Evolutionary conservation across 2,797 vertebrate species (phyloP).

Genomic region (Sylvilagus floridanus): DNA sequence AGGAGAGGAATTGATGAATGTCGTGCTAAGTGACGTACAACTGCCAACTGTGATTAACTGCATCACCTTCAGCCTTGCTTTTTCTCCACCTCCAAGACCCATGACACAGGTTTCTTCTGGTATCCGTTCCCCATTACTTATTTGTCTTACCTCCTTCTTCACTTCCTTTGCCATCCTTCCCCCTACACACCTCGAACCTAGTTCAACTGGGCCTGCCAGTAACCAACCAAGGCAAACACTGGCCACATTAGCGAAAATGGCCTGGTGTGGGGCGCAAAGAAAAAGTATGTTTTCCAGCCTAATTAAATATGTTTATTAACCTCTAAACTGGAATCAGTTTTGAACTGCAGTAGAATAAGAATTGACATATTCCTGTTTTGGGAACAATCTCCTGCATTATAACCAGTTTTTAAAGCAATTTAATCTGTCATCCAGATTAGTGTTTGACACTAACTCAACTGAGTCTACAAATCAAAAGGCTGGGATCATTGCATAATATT

Average conservation of each 20-base stretch:
- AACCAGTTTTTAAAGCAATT: conserved; percentile 3
- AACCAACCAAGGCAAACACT: not conserved
- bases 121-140: not conserved
- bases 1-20: not conserved
- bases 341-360: conserved; percentile 7
- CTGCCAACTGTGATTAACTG: conserved; percentile 55
- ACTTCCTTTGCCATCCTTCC: accelerated
- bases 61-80: conserved; percentile 43
- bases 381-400: not conserved
- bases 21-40: conserved; percentile 26
- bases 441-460: not conserved
- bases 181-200: not conserved
- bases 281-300: not conserved
- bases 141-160: not conserved
- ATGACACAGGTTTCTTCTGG: not conserved
- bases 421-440: not conserved
- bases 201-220: not conserved
- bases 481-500: not conserved
- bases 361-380: not conserved
- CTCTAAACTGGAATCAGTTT: conserved; percentile 54
- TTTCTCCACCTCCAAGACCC: not conserved
- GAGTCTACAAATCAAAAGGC: conserved; percentile 36
- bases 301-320: conserved; percentile 18
- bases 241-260: not conserved
- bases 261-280: conserved; percentile 34